Evolutionary conservation across 2,888 invertebrate genomes (phyloP).

Genomic region (Glaucopsyche alexis): DNA sequence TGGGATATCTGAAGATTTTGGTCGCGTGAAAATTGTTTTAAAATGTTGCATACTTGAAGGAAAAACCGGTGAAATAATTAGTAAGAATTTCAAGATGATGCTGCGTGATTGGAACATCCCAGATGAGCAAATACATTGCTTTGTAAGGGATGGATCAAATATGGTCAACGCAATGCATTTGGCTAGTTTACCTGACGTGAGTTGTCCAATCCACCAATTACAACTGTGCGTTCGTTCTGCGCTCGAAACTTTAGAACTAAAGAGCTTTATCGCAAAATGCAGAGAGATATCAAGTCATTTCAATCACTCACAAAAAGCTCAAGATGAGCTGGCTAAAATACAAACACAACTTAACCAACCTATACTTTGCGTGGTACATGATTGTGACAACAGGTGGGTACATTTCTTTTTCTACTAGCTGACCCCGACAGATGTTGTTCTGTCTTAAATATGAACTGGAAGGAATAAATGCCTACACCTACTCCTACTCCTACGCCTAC

Average conservation of each 20-base stretch:
- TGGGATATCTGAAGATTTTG: conserved; percentile 26
- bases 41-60: conserved; percentile 40
- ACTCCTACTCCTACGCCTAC: too few species aligned
- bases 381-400: conserved; percentile 35
- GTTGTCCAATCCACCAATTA: conserved; percentile 42
- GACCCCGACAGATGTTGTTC: too few species aligned
- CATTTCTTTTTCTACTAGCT: too few species aligned
- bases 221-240: conserved; percentile 39
- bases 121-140: conserved; percentile 40
- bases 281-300: conserved; percentile 34
- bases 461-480: too few species aligned
- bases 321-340: conserved; percentile 41
- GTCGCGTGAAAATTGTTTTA: conserved; percentile 32
- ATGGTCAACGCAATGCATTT: conserved; percentile 40
- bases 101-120: conserved; percentile 41
- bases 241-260: conserved; percentile 33
- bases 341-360: conserved; percentile 42
- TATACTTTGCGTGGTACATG: conserved; percentile 35
- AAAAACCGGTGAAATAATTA: conserved; percentile 39
- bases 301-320: conserved; percentile 41
- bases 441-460: too few species aligned
- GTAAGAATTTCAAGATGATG: conserved; percentile 38
- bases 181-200: conserved; percentile 40
- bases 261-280: conserved; percentile 41
- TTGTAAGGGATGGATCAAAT: conserved; percentile 35